Evolutionary conservation across 2,113 vertebrate genomes (phyloP).

Genomic region (Chamaetylas fuelleborni): DNA sequence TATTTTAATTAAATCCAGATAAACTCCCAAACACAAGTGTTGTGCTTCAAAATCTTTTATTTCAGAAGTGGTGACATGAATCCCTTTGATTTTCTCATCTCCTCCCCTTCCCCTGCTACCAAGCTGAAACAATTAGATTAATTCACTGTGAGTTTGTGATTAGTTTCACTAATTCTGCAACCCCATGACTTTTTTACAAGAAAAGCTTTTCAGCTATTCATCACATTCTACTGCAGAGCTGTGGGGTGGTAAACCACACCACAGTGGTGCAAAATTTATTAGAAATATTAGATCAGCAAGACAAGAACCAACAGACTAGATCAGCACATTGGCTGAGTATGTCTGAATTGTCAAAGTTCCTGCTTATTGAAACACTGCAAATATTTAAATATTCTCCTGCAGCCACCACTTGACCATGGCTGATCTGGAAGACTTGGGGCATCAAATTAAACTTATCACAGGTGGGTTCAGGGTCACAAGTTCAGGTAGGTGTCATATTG

Average conservation of each 20-base stretch:
- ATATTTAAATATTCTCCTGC: neutral
- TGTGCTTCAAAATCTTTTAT: neutral
- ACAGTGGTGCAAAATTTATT: neutral
- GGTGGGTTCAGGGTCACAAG: neutral
- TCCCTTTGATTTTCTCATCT: neutral
- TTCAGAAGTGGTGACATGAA: neutral
- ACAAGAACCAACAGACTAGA: neutral
- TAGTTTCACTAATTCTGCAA: neutral
- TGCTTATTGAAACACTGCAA: neutral
- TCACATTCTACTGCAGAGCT: neutral
- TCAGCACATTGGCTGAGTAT: neutral
- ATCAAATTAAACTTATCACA: neutral
- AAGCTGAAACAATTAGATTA: neutral
- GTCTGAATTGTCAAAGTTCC: neutral
- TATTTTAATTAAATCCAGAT: neutral
- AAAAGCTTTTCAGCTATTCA: neutral
- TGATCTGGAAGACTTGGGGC: neutral
- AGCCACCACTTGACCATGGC: accelerated
- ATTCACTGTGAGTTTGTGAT: neutral
- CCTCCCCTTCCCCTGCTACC: neutral
- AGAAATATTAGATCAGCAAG: neutral
- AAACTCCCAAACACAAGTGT: neutral
- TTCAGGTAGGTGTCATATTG: no score
- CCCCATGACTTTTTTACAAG: neutral
- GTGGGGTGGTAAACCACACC: neutral